Base-by-base conservation (phyloP, 2,888 invertebrate species). In the Phania funesta region DNA sequence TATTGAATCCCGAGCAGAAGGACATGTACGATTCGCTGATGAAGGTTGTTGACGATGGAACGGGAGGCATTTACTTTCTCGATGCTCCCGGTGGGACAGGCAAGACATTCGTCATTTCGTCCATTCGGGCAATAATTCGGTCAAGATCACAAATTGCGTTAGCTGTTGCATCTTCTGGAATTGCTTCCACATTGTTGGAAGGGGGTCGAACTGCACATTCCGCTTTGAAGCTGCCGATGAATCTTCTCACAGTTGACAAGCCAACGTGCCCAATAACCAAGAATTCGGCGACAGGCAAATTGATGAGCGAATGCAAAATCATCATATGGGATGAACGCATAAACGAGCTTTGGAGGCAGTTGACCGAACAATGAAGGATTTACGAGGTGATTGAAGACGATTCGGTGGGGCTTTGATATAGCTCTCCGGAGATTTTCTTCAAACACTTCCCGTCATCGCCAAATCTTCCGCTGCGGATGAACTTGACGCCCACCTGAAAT, bases 351-450 rank as follows among this genome's bases (percentile, higher is more conserved):
- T 58, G 46, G 70, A 70, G 32, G 68, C 56, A 44, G 26, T 68
- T 44, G 68, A 68, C 18, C 56, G 68, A 8, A 44, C 26, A n/a
- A 13, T 71, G 48, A 26, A 44, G 44, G 58, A 56, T 56, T n/a
- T 70, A 32, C 26, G 70, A 56, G 41, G 56, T 46, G 20, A 56
- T 68, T 44, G 11, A 29, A 48, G 13, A 32, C 35, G 1, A n/a
- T 58, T 65, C 24, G 75, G 67, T 48, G 58, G 71, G n/a, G 58
- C 80, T 86, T 26, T 62, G 86, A 9, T 87, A 13, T 11, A 58
- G 9, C 38, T 70, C 13, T 20, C 70, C 9, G 56, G 87, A 70
- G 87, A 87, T 85, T 88, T 87, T 75, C 73, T 85, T 7, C 87
- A 88, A 78, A 88, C 86, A 29, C 70, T 88, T 26, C 87, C 76